phyloP scores from a whole-genome alignment of 2,888 invertebrate species.

The Volucella inanis region DNA sequence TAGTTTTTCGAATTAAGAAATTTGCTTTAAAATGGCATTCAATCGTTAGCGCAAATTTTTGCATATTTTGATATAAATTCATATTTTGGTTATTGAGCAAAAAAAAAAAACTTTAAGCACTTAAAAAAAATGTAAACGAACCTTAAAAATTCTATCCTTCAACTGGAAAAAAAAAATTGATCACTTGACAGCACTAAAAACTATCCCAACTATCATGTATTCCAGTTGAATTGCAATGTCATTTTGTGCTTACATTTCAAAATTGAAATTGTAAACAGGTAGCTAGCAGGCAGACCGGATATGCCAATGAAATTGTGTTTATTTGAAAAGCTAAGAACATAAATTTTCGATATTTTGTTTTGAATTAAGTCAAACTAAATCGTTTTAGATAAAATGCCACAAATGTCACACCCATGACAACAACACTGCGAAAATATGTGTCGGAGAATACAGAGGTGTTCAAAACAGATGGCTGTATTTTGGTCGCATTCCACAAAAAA shows the following conservation, averaged over 20 bases:
- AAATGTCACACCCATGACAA: too few relatives aligned
- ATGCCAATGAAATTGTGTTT: slow-evolving; percentile 17
- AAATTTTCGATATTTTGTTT: slow-evolving; percentile 20
- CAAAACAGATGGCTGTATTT: slow-evolving; percentile 39
- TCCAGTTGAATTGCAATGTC: too few relatives aligned
- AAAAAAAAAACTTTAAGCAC: background rate
- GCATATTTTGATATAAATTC: background rate
- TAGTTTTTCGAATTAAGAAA: slow-evolving; percentile 4
- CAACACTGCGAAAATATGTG: slow-evolving; percentile 24
- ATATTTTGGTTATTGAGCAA: background rate
- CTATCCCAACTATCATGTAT: slow-evolving; percentile 1
- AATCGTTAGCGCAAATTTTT: slow-evolving; percentile 9
- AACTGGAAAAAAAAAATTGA: background rate
- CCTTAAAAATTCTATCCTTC: background rate
- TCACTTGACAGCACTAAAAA: slow-evolving; percentile 3
- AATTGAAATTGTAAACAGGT: background rate
- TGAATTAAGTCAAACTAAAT: background rate
- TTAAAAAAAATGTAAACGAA: background rate
- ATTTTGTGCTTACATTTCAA: slow-evolving; percentile 1
- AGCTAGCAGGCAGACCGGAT: background rate
- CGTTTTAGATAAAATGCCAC: slow-evolving; percentile 27
- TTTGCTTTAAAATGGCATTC: slow-evolving; percentile 16
- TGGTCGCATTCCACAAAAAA: slow-evolving; percentile 14
- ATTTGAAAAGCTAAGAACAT: slow-evolving; percentile 2
- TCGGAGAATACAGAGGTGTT: slow-evolving; percentile 39